These are phyloP conservation scores for Natator depressus DNA, from an alignment of 2,113 vertebrate species.

Conservation along the genomic window DNA sequence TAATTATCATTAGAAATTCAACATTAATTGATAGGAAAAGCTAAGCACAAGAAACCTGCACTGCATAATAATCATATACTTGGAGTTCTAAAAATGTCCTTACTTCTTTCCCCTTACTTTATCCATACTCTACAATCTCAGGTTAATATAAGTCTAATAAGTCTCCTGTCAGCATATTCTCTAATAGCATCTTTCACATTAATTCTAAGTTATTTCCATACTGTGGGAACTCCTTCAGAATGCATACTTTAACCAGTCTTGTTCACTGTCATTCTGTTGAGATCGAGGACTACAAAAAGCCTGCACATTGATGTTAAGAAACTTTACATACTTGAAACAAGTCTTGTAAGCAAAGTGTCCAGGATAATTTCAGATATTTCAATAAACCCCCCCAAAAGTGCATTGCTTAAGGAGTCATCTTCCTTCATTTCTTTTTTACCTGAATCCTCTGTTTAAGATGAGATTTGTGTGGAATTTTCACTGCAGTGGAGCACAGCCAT, in stretches of 20 bases:
- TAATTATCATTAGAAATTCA: not conserved
- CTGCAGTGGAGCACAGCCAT: not conserved
- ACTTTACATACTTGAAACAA: not conserved
- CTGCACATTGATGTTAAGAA: not conserved
- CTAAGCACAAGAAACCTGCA: not conserved
- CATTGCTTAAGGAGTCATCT: not conserved
- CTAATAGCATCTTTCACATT: not conserved
- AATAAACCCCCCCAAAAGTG: not conserved
- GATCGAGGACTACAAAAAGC: not conserved
- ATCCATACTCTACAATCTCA: not conserved
- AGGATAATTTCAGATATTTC: not conserved
- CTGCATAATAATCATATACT: not conserved
- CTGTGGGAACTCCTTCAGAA: not conserved
- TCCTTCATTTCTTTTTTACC: not conserved
- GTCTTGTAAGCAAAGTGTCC: not conserved
- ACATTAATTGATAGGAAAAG: not conserved
- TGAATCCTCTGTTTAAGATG: not conserved
- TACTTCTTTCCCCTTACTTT: not conserved
- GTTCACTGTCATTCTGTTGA: not conserved
- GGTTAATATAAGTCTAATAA: not conserved
- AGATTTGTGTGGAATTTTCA: not conserved
- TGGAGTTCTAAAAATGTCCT: not conserved
- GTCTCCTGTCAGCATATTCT: not conserved
- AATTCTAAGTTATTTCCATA: not conserved
- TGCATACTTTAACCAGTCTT: not conserved